phyloP scores from a whole-genome alignment of 1,140 invertebrate genomes.

The Drosophila bifasciata region DNA sequence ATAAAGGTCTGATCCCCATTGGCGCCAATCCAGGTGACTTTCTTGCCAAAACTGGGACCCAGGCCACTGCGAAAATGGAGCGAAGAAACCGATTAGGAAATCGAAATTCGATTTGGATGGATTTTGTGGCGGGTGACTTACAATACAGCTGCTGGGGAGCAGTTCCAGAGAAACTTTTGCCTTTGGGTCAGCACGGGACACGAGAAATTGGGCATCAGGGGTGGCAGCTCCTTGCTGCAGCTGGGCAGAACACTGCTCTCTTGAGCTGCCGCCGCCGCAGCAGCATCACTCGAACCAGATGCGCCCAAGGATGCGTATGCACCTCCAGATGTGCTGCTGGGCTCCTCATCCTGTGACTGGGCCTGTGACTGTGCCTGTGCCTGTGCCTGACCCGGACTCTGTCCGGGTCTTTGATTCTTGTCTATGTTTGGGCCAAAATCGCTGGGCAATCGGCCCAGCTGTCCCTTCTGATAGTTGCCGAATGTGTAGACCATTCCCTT shows the following conservation, averaged over 20 bases:
- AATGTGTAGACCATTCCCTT: slow-evolving; percentile 97
- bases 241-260: slow-evolving; percentile 48
- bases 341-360: neutral
- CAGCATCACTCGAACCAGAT: neutral
- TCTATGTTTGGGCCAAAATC: slow-evolving; percentile 54
- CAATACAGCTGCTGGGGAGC: slow-evolving; percentile 92
- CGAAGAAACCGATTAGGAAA: neutral
- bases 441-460: slow-evolving; percentile 89
- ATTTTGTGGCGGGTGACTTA: slow-evolving; percentile 33
- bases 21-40: slow-evolving; percentile 96
- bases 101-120: too few species aligned
- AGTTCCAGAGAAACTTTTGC: slow-evolving; percentile 89
- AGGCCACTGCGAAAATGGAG: slow-evolving; percentile 85
- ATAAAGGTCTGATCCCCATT: slow-evolving; percentile 98
- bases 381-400: neutral
- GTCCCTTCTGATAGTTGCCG: slow-evolving; percentile 96
- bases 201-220: slow-evolving; percentile 50
- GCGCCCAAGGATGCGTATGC: too few species aligned
- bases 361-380: neutral
- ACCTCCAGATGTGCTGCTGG: slow-evolving; percentile 67
- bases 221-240: slow-evolving; percentile 67
- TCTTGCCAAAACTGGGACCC: slow-evolving; percentile 90
- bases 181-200: slow-evolving; percentile 61
- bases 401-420: slow-evolving; percentile 63
- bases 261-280: slow-evolving; percentile 2